These are phyloP conservation scores for Polymixis lichenea DNA, from an alignment of 2,888 invertebrate species.

Conservation along the genomic window DNA sequence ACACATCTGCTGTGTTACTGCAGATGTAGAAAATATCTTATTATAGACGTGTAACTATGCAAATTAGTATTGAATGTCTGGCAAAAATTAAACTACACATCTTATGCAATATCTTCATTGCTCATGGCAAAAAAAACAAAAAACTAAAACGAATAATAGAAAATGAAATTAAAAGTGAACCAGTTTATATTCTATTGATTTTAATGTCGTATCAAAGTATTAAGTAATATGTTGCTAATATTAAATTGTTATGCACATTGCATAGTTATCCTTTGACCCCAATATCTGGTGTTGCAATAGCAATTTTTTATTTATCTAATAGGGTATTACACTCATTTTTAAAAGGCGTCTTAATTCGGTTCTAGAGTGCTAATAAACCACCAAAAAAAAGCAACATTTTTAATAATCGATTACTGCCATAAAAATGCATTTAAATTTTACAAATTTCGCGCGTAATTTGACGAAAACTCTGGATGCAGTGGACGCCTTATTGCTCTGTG, in stretches of 20 bases:
- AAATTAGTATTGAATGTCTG: neutral
- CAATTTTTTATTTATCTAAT: conserved; percentile 26
- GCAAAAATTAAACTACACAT: neutral
- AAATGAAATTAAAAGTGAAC: conserved; percentile 2
- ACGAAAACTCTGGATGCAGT: too few species aligned
- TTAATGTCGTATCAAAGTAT: conserved; percentile 4
- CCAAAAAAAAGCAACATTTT: too few species aligned
- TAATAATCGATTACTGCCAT: too few species aligned
- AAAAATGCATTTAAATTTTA: too few species aligned
- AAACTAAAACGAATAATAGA: too few species aligned
- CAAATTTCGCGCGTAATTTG: too few species aligned
- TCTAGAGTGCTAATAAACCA: too few species aligned
- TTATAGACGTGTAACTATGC: conserved; percentile 6
- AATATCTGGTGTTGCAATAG: conserved; percentile 35
- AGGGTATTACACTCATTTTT: too few species aligned
- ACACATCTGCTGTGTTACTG: conserved; percentile 15
- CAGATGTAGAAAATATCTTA: conserved; percentile 14
- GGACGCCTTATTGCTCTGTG: too few species aligned
- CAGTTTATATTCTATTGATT: neutral
- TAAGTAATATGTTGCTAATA: conserved; percentile 14
- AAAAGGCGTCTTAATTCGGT: too few species aligned
- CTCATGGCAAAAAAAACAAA: neutral
- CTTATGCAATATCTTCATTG: neutral
- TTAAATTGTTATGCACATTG: conserved; percentile 19
- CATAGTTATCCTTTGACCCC: conserved; percentile 33